Conservation (phyloP, 2,113 vertebrate species). For the Pedetes capensis region DNA sequence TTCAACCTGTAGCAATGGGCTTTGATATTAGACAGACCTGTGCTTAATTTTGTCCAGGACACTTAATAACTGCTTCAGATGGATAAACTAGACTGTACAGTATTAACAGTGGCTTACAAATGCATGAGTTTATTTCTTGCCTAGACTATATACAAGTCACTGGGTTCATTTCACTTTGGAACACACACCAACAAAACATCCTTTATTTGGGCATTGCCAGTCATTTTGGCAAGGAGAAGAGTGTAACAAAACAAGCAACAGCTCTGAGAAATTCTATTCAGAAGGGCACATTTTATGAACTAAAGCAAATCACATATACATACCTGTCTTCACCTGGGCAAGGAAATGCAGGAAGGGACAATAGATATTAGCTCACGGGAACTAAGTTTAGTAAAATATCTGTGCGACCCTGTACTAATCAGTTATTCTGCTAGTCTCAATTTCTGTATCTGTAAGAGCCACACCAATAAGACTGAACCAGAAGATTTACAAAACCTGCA, state of each 20-base stretch:
- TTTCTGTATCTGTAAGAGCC: background rate
- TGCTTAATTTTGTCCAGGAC: too few species aligned
- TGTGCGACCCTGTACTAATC: background rate
- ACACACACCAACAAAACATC: background rate
- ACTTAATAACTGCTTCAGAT: background rate
- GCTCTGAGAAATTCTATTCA: background rate
- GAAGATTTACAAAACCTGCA: background rate
- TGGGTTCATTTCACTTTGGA: background rate
- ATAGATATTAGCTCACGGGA: background rate
- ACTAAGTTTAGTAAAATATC: background rate
- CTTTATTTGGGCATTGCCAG: background rate
- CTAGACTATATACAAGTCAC: background rate
- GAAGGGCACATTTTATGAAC: background rate
- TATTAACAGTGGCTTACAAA: background rate
- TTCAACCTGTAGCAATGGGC: background rate
- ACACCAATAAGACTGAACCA: background rate
- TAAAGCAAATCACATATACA: background rate
- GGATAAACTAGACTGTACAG: background rate
- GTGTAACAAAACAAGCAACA: background rate
- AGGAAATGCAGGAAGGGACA: background rate
- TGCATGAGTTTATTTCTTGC: background rate
- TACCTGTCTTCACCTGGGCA: background rate
- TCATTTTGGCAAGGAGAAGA: background rate
- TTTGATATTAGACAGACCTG: slow-evolving; percentile 4
- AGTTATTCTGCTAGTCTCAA: background rate